phyloP scores from a whole-genome alignment of 2,888 invertebrate genomes.

The Sussaba pulchella region DNA sequence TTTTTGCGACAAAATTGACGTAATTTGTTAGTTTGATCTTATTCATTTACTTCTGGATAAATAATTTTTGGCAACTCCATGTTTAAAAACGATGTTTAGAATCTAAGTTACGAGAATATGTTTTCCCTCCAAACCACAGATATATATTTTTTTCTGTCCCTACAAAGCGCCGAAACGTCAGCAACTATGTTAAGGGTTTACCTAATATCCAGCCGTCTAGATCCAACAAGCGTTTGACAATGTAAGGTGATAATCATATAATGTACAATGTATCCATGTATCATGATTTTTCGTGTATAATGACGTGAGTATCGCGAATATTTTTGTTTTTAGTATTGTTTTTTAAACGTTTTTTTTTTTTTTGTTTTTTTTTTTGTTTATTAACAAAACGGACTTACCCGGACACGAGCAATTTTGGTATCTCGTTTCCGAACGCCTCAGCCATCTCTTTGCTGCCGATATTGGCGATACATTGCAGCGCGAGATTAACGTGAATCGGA shows the following conservation, averaged over 20 bases:
- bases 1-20: too few species aligned
- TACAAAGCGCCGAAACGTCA: constrained; percentile 52
- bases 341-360: neutral
- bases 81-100: too few species aligned
- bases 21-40: too few species aligned
- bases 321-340: constrained; percentile 4
- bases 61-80: too few species aligned
- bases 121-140: too few species aligned
- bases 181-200: constrained; percentile 64
- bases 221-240: constrained; percentile 70
- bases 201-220: constrained; percentile 74
- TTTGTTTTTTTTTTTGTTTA: constrained; percentile 9
- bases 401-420: constrained; percentile 98
- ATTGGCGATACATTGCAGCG: constrained; percentile 99
- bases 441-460: constrained; percentile 99
- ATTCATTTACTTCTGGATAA: too few species aligned
- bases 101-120: too few species aligned
- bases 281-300: constrained; percentile 52
- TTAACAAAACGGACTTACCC: constrained; percentile 87
- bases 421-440: constrained; percentile 99
- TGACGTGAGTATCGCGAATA: constrained; percentile 37
- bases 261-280: constrained; percentile 36
- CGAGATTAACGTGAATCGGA: constrained; percentile 99
- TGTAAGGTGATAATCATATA: constrained; percentile 21
- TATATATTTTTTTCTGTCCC: constrained; percentile 10